Base-by-base conservation (phyloP, 2,888 invertebrate genomes). In the Agrotis clavis region DNA sequence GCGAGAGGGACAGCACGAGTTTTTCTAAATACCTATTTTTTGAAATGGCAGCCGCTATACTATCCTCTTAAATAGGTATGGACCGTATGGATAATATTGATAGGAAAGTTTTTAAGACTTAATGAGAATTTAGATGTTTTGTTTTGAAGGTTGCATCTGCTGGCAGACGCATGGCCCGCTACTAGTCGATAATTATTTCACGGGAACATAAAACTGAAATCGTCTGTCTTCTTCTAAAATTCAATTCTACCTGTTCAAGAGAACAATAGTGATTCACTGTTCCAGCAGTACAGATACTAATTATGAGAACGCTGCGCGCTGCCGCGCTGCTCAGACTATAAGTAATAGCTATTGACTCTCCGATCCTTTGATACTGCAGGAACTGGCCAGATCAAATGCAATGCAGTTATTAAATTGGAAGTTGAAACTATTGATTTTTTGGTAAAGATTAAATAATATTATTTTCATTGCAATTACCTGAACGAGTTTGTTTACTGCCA, bases 51-150 rank as follows among this genome's bases (percentile, higher is more conserved):
- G n/a, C n/a, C n/a, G n/a, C n/a, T n/a, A n/a, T n/a, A n/a, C n/a
- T n/a, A n/a, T n/a, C n/a, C n/a, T n/a, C n/a, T n/a, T n/a, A n/a
- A n/a, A n/a, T n/a, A n/a, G n/a, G n/a, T n/a, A n/a, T n/a, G n/a
- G n/a, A n/a, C n/a, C n/a, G n/a, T 53, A 72, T 67, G 25, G 35
- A 62, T 68, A 67, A 81, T n/a, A n/a, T 79, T 79, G 35, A 47
- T 57, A 67, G 25, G 18, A 14, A 74, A 74, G 51, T 56, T 80
- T 48, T 41, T 45, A n/a, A 80, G 48, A 45, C 53, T 45, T 63
- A 18, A 51, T 51, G 35, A 41, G 48, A 41, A 56, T 74, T 60
- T 35, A 63, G 21, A 59, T 66, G 57, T 66, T 60, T 45, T 64
- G 14, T 57, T 62, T 61, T 41, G 11, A 56, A 56, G n/a, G 41